Evolutionary conservation across 2,113 vertebrate genomes (phyloP).

Genomic region (Python bivittatus): DNA sequence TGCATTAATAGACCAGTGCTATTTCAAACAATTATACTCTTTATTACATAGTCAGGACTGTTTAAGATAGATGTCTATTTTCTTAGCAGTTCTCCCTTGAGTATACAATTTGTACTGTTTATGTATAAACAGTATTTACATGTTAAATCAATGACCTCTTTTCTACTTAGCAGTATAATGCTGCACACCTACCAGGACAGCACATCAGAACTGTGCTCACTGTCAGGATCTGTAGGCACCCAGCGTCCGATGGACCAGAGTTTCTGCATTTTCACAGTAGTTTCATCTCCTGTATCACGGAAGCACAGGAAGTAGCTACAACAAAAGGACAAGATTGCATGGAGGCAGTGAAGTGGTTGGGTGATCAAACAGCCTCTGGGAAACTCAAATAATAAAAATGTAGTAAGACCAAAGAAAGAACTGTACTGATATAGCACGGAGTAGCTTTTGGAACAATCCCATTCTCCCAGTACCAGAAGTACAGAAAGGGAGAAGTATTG

Average conservation of each 20-base stretch:
- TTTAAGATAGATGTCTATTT: neutral
- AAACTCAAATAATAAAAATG: neutral
- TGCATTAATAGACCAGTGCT: too few relatives aligned
- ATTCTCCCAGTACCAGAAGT: neutral
- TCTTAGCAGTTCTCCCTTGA: neutral
- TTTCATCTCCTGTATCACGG: slow-evolving; percentile 59
- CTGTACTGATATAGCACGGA: neutral
- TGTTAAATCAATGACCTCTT: neutral
- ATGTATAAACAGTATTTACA: too few relatives aligned
- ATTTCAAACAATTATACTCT: too few relatives aligned
- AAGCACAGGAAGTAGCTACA: slow-evolving; percentile 82
- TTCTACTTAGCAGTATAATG: neutral
- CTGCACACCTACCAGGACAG: slow-evolving; percentile 75
- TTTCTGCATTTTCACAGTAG: slow-evolving; percentile 64
- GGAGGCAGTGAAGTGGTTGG: neutral
- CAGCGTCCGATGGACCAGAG: slow-evolving; percentile 85
- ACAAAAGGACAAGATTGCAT: neutral
- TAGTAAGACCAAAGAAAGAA: neutral
- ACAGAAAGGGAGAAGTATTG: neutral
- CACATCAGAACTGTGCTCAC: slow-evolving; percentile 67
- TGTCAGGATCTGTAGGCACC: slow-evolving; percentile 76
- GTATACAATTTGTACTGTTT: too few relatives aligned
- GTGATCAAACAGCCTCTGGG: neutral
- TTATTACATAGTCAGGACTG: too few relatives aligned
- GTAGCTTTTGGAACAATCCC: neutral